These are phyloP conservation scores for Tetanocera ferruginea DNA, from an alignment of 2,888 invertebrate genomes.

Conservation along the genomic window DNA sequence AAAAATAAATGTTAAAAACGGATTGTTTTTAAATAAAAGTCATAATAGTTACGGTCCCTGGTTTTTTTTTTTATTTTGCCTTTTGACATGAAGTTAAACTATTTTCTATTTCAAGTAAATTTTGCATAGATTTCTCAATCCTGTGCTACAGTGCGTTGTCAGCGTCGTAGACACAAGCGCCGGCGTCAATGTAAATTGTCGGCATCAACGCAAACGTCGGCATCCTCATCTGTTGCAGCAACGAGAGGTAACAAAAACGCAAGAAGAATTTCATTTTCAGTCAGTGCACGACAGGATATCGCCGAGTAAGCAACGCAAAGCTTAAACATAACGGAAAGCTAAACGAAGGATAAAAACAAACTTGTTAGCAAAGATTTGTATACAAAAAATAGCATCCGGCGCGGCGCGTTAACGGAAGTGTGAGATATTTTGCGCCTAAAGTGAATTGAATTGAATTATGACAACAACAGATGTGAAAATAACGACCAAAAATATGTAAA, in stretches of 20 bases:
- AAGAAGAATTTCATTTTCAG: conserved; percentile 42
- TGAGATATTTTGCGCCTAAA: not conserved
- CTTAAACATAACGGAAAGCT: not conserved
- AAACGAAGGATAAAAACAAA: not conserved
- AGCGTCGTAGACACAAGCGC: not conserved
- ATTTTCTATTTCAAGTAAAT: too few relatives aligned
- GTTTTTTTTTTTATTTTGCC: too few relatives aligned
- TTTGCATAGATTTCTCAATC: too few relatives aligned
- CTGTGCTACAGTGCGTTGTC: not conserved
- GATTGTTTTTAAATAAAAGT: too few relatives aligned
- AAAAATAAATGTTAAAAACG: too few relatives aligned
- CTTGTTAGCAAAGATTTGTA: not conserved
- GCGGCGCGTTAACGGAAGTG: not conserved
- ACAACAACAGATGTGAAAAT: not conserved
- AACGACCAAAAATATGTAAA: not conserved
- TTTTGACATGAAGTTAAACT: too few relatives aligned
- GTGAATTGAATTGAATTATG: too few relatives aligned
- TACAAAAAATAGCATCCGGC: not conserved
- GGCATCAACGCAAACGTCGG: not conserved
- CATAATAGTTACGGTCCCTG: too few relatives aligned
- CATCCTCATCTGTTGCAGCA: not conserved
- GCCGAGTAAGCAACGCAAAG: conserved; percentile 8
- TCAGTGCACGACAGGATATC: conserved; percentile 50
- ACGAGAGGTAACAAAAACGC: conserved; percentile 42
- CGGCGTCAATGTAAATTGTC: not conserved